These are phyloP conservation scores for Mellivora capensis DNA, from an alignment of 2,113 vertebrate species.

Conservation along the genomic window DNA sequence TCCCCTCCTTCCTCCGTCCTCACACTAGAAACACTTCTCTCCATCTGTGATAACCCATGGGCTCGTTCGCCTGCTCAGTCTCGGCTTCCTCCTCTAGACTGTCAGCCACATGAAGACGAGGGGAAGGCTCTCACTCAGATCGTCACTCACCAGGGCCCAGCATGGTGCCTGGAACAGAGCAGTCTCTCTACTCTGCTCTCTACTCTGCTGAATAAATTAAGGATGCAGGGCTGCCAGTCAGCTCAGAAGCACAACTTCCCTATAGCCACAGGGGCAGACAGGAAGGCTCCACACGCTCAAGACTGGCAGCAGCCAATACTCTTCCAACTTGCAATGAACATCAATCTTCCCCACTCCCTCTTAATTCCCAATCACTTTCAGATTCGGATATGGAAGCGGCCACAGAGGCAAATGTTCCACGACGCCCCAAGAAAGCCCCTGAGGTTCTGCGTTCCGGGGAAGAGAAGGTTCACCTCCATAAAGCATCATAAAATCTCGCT, in stretches of 20 bases:
- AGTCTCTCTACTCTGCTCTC: neutral
- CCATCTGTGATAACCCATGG: neutral
- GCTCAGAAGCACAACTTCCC: conserved; percentile 31
- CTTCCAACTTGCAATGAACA: neutral
- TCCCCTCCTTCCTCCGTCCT: neutral
- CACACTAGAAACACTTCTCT: neutral
- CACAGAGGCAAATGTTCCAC: conserved; percentile 43
- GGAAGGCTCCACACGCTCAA: neutral
- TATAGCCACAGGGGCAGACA: neutral
- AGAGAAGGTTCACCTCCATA: conserved; percentile 78
- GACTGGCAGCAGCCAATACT: neutral
- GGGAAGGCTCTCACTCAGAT: neutral
- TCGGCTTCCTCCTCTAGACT: neutral
- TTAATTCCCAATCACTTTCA: conserved; percentile 13
- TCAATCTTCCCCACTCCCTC: neutral
- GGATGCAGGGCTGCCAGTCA: neutral
- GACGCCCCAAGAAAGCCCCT: neutral
- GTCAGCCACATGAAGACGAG: neutral
- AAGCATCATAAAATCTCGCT: conserved; percentile 77
- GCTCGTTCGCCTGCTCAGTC: neutral
- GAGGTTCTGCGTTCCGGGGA: neutral
- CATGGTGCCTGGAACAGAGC: neutral
- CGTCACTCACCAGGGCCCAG: neutral
- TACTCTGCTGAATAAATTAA: conserved; percentile 16
- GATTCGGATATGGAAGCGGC: conserved; percentile 27